Conservation (phyloP, 37 sponge, comb jelly and placozoan species). For the Tethya wilhelma region DNA sequence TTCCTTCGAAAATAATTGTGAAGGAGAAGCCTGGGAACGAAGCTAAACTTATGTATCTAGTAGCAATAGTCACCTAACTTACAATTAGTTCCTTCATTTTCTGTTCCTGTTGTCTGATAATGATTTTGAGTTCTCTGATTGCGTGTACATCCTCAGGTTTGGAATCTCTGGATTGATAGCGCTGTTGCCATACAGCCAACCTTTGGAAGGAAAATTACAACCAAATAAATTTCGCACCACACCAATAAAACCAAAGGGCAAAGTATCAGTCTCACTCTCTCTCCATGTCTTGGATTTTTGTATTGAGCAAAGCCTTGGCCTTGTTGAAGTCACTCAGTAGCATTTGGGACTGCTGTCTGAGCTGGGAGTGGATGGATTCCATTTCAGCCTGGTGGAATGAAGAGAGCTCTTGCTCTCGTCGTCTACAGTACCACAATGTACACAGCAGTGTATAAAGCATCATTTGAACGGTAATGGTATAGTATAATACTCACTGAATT, state of each 20-base stretch:
- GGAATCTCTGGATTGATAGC: constrained; percentile 51
- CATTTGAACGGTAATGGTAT: neutral
- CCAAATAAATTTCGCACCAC: neutral
- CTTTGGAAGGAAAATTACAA: constrained; percentile 8
- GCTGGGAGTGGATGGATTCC: constrained; percentile 45
- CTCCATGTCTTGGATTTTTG: constrained; percentile 37
- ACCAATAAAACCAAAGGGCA: neutral
- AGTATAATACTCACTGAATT: constrained; percentile 45
- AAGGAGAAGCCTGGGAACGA: no score
- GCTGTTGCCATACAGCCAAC: constrained; percentile 49
- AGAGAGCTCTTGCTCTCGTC: constrained; percentile 54
- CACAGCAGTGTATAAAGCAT: neutral
- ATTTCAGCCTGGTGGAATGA: constrained; percentile 65
- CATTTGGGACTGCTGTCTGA: constrained; percentile 53
- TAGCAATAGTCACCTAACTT: neutral
- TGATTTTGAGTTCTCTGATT: constrained; percentile 61
- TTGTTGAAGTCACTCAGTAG: constrained; percentile 76
- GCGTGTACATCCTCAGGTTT: constrained; percentile 71
- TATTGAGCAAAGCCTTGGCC: constrained; percentile 69
- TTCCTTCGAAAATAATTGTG: no score
- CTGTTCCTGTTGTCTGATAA: constrained; percentile 41
- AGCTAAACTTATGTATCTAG: neutral
- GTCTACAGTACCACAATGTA: constrained; percentile 30
- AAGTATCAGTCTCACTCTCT: constrained; percentile 30
- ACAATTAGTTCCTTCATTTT: constrained; percentile 71